phyloP scores from a whole-genome alignment of 2,797 vertebrate genomes.

The Poecilia picta region DNA sequence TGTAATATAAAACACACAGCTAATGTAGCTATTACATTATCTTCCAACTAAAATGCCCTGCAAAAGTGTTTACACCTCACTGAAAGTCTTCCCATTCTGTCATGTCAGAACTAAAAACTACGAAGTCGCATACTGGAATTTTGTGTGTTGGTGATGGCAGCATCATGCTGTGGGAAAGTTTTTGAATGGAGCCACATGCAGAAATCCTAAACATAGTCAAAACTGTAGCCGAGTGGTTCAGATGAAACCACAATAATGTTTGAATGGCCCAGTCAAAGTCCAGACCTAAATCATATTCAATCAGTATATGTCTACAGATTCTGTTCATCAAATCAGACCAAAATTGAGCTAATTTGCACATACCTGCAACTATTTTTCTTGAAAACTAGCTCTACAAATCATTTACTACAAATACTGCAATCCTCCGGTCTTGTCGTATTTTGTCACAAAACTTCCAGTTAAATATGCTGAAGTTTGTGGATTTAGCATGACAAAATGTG shows the following conservation, averaged over 20 bases:
- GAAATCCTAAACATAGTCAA: not conserved
- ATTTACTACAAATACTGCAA: not conserved
- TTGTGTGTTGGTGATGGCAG: not conserved
- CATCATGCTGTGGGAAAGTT: not conserved
- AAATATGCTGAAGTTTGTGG: not conserved
- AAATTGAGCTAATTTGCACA: not conserved
- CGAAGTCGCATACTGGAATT: not conserved
- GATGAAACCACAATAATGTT: not conserved
- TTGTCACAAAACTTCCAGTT: not conserved
- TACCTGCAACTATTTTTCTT: not conserved
- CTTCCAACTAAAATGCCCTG: not conserved
- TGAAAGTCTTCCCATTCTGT: not conserved
- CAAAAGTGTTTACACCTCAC: not conserved
- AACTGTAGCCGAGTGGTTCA: not conserved
- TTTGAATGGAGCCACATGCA: not conserved
- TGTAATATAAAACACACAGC: slow-evolving; percentile 5
- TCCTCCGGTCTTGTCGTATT: not conserved
- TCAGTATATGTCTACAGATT: not conserved
- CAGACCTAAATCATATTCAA: not conserved
- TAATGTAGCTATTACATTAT: fast-evolving
- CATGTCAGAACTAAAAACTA: not conserved
- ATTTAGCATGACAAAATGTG: not conserved
- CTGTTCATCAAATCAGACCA: not conserved
- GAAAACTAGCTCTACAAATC: not conserved
- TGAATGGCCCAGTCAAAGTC: not conserved